Conservation (phyloP, 1,140 invertebrate species). For the Pararge aegeria region DNA sequence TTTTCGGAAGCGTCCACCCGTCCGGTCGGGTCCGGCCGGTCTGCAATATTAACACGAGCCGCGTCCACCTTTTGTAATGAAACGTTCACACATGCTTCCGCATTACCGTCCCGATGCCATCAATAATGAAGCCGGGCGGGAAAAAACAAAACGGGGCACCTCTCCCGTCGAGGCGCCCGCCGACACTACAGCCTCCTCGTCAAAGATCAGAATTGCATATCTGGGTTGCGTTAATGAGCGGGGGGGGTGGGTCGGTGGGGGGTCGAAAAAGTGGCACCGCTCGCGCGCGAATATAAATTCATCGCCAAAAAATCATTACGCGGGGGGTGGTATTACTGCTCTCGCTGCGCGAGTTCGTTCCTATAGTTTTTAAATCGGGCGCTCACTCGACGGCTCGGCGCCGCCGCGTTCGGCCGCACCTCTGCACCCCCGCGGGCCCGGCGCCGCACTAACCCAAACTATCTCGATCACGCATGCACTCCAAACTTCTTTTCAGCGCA, state of each 20-base stretch:
- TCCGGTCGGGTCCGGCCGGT: slow-evolving; percentile 72
- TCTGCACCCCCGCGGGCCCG: slow-evolving; percentile 39
- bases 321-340: slow-evolving; percentile 79
- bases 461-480: slow-evolving; percentile 54
- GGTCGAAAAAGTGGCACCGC: slow-evolving; percentile 77
- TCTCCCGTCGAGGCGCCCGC: slow-evolving; percentile 76
- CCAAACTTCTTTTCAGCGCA: slow-evolving; percentile 7
- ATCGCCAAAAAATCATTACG: slow-evolving; percentile 82
- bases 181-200: slow-evolving; percentile 79
- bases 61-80: slow-evolving; percentile 78
- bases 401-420: slow-evolving; percentile 54
- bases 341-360: slow-evolving; percentile 69
- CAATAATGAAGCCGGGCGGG: slow-evolving; percentile 78
- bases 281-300: slow-evolving; percentile 81
- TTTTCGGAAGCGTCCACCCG: slow-evolving; percentile 67
- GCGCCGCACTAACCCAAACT: slow-evolving; percentile 37
- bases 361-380: slow-evolving; percentile 78
- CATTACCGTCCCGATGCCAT: slow-evolving; percentile 78
- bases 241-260: slow-evolving; percentile 56
- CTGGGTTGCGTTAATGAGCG: slow-evolving; percentile 80
- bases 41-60: slow-evolving; percentile 75
- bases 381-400: slow-evolving; percentile 64
- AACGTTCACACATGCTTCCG: slow-evolving; percentile 78
- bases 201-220: slow-evolving; percentile 82
- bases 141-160: slow-evolving; percentile 78